Conservation (phyloP, 2,797 vertebrate species). For the Eleutherodactylus coqui region DNA sequence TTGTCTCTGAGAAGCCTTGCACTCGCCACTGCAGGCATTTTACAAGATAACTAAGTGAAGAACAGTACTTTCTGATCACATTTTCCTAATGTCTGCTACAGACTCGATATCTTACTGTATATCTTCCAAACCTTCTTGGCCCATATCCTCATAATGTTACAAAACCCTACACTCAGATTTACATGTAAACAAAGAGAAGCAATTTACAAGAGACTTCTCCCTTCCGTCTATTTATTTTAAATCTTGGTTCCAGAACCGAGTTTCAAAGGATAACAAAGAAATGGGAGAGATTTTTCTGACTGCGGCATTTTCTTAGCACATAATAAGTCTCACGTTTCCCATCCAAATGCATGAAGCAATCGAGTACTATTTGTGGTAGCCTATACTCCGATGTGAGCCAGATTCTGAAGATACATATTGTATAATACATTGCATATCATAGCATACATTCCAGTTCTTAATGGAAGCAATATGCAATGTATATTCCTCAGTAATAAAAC, state of each 20-base stretch:
- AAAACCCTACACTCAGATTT: background rate
- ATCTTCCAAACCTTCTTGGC: background rate
- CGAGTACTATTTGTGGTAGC: constrained; percentile 27
- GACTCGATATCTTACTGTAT: too few species aligned
- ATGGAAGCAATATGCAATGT: constrained; percentile 55
- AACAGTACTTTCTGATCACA: background rate
- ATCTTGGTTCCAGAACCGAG: background rate
- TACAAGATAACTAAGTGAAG: too few species aligned
- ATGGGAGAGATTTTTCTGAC: constrained; percentile 21
- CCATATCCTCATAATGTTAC: background rate
- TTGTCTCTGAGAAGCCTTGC: background rate
- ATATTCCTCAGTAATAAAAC: constrained; percentile 52
- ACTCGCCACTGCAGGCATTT: background rate
- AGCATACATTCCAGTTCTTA: constrained; percentile 51
- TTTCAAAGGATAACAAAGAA: background rate
- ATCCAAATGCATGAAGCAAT: constrained; percentile 23
- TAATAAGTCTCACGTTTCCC: constrained; percentile 24
- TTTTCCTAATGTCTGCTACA: background rate
- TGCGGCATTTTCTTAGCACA: constrained; percentile 4
- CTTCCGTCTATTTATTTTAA: constrained; percentile 10
- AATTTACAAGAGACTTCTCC: background rate
- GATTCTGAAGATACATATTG: constrained; percentile 42
- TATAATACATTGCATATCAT: constrained; percentile 49
- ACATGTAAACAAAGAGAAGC: background rate
- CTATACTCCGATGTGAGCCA: constrained; percentile 3